Evolutionary conservation across 2,888 invertebrate genomes (phyloP).

Genomic region (Cremastinae sp.): DNA sequence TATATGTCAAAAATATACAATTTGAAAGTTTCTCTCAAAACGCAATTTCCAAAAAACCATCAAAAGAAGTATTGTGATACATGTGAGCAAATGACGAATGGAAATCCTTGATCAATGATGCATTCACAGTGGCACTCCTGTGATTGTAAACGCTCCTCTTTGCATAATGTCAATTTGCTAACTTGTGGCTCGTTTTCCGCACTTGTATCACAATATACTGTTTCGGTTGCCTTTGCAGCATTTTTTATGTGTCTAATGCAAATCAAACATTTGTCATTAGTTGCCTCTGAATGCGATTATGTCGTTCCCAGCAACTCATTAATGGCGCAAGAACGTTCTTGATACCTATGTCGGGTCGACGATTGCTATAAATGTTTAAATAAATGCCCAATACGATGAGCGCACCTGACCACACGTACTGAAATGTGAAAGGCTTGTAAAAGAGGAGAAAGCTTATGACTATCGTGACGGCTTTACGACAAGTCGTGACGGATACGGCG

Average conservation of each 20-base stretch:
- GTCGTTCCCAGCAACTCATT: constrained; percentile 66
- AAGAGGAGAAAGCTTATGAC: constrained; percentile 96
- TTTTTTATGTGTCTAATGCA: neutral
- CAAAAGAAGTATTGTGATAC: too few relatives aligned
- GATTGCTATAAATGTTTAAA: constrained; percentile 94
- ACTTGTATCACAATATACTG: too few relatives aligned
- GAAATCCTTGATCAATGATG: too few relatives aligned
- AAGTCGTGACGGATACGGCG: constrained; percentile 96
- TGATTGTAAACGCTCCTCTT: too few relatives aligned
- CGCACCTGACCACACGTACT: constrained; percentile 95
- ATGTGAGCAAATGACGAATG: too few relatives aligned
- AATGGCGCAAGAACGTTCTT: constrained; percentile 56
- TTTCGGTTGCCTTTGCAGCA: neutral
- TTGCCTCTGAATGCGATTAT: constrained; percentile 70
- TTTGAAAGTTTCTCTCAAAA: too few relatives aligned
- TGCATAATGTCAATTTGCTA: too few relatives aligned
- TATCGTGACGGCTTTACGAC: constrained; percentile 95
- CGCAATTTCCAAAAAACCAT: too few relatives aligned
- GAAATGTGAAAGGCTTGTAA: constrained; percentile 94
- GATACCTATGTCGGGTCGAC: constrained; percentile 49
- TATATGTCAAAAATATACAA: too few relatives aligned
- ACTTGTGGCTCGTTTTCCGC: too few relatives aligned
- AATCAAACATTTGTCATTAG: constrained; percentile 67
- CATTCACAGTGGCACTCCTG: too few relatives aligned
- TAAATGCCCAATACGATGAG: constrained; percentile 95